Percentiles rank a stretch among this genome's conserved stretches.
phyloP scores from a whole-genome alignment of 2,113 vertebrate species.

The Eleginops maclovinus region DNA sequence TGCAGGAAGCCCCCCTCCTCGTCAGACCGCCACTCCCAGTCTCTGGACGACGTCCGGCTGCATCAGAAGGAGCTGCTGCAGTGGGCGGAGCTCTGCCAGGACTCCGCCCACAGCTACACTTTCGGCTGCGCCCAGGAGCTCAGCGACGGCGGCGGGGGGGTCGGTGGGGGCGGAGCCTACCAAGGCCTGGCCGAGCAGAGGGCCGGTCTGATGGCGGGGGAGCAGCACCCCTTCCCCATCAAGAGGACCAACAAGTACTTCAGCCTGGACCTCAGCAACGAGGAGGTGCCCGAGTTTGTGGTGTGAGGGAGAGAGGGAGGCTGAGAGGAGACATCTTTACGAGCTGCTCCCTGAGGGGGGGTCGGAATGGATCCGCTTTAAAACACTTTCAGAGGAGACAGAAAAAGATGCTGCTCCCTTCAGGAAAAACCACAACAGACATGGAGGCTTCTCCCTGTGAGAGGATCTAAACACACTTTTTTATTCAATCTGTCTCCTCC shows the following conservation, averaged over 20 bases:
- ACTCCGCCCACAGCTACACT: slow-evolving; percentile 97
- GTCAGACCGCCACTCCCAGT: slow-evolving; percentile 95
- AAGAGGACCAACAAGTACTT: slow-evolving; percentile 99
- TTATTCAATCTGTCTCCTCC: slow-evolving; percentile 29
- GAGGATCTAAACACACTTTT: neutral
- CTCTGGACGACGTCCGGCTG: slow-evolving; percentile 95
- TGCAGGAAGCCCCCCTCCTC: slow-evolving; percentile 93
- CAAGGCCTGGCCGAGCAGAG: slow-evolving; percentile 93
- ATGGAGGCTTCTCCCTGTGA: too few species aligned
- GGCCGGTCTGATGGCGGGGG: slow-evolving; percentile 83
- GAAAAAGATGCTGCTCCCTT: too few species aligned
- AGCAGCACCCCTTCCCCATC: slow-evolving; percentile 88
- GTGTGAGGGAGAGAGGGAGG: slow-evolving; percentile 84
- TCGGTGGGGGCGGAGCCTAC: slow-evolving; percentile 82
- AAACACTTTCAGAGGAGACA: too few species aligned
- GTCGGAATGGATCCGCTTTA: slow-evolving; percentile 66
- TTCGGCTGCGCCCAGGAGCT: slow-evolving; percentile 94
- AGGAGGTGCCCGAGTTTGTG: slow-evolving; percentile 96
- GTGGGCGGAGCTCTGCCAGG: slow-evolving; percentile 93
- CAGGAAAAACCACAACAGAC: too few species aligned
- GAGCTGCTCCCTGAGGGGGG: slow-evolving; percentile 54
- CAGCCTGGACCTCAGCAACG: slow-evolving; percentile 94
- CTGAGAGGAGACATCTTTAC: slow-evolving; percentile 18
- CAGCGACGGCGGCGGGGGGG: slow-evolving; percentile 80
- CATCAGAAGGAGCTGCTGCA: slow-evolving; percentile 96